A percentile compares a stretch with the other conserved stretches of the same genome.
These are phyloP conservation scores for Nycticryphes semicollaris DNA, from an alignment of 2,113 vertebrate species.

Conservation along the genomic window DNA sequence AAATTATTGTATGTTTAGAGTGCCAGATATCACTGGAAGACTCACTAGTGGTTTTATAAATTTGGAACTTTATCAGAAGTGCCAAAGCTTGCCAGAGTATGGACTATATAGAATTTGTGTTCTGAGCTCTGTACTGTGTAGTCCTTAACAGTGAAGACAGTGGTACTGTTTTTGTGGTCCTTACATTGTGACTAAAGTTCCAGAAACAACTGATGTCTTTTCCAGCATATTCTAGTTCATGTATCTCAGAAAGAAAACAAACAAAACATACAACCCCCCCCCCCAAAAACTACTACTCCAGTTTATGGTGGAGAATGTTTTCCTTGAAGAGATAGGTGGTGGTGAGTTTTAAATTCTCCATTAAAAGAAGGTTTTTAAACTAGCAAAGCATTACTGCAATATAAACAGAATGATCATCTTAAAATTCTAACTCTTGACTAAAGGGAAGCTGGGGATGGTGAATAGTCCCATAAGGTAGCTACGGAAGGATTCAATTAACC, in stretches of 20 bases:
- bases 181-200: not conserved
- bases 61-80: not conserved
- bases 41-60: not conserved
- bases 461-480: not conserved
- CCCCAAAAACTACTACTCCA: not conserved
- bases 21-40: not conserved
- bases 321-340: not conserved
- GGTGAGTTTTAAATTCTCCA: not conserved
- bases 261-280: not conserved
- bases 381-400: not conserved
- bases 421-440: not conserved
- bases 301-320: not conserved
- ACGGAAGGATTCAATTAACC: not conserved
- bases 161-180: not conserved
- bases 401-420: constrained; percentile 5
- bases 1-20: not conserved
- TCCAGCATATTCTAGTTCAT: not conserved
- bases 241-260: not conserved
- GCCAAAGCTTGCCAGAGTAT: not conserved
- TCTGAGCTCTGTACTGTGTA: not conserved
- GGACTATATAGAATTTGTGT: not conserved
- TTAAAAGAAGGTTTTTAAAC: not conserved
- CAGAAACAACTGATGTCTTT: not conserved
- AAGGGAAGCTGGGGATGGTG: not conserved
- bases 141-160: not conserved